Base-by-base conservation (phyloP, 2,888 invertebrate species). In the Leptura quadrifasciata region DNA sequence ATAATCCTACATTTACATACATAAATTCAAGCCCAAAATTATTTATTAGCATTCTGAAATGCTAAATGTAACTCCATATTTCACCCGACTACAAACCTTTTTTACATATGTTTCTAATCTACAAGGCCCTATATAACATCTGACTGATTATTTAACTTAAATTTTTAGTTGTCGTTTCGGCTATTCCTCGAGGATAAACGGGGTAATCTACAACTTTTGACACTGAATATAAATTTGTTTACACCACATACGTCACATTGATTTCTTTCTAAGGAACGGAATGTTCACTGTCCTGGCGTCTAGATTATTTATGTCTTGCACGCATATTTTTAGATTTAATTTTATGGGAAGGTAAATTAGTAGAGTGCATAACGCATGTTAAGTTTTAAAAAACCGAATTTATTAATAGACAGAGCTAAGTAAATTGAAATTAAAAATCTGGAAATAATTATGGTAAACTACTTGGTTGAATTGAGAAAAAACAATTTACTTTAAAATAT, bases 91-190 rank as follows among this genome's bases (percentile, higher is more conserved):
- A 73, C 76, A 75, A 57, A 65, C 74, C 47, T 76, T 69, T 69
- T 80, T 72, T 77, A 76, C 80, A 80, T 78, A 71, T 76, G 80
- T 78, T 80, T 78, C 71, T 68, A 77, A 79, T 79, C 73, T 74
- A 72, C 31, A 18, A 55, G 77, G 47, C 60, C 64, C 63, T 35
- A 24, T 57, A 69, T 64, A 72, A 64, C 68, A 61, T 70, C 63
- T 73, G 67, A 77, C 54, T 72, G 72, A 76, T 79, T 75, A 77
- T 68, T 74, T 55, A 63, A 71, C 35, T 27, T 58, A 65, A 60
- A 72, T 74, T 75, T 76, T 68, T 64, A 72, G 60, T 55, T 72
- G 78, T 76, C 70, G 75, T 77, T 76, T 47, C 18, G 18, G 71
- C 47, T 74, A 70, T 76, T 74, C 57, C 58, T 61, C 75, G 20